These are phyloP conservation scores for Neoaliturus tenellus DNA, from an alignment of 2,888 invertebrate genomes.

Conservation along the genomic window DNA sequence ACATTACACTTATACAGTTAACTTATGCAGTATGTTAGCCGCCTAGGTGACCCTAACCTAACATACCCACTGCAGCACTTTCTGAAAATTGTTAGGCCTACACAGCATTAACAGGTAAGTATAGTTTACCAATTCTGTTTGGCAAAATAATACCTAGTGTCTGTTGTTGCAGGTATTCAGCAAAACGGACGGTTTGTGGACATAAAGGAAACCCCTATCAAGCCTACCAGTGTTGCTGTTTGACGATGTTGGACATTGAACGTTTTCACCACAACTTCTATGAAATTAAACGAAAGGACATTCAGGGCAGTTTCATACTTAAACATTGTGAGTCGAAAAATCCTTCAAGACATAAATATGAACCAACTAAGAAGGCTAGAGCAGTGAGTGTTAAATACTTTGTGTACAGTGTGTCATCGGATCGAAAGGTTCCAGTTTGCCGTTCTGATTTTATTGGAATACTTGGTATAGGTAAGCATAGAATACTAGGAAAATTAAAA, in stretches of 20 bases:
- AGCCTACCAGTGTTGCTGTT: not conserved
- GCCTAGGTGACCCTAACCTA: not conserved
- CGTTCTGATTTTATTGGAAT: not conserved
- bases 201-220: slow-evolving; percentile 2
- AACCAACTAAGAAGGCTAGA: slow-evolving; percentile 4
- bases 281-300: slow-evolving; percentile 30
- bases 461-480: slow-evolving; percentile 19
- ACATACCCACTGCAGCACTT: slow-evolving; percentile 26
- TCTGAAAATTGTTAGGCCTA: slow-evolving; percentile 21
- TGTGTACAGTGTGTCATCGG: not conserved
- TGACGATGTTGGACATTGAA: slow-evolving; percentile 1
- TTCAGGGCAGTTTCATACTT: slow-evolving; percentile 13
- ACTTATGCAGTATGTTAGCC: slow-evolving; percentile 5
- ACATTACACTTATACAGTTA: not conserved
- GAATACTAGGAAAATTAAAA: slow-evolving; percentile 12
- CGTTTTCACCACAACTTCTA: slow-evolving; percentile 6
- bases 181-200: not conserved
- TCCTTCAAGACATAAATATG: not conserved
- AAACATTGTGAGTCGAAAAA: not conserved
- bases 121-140: slow-evolving; percentile 1
- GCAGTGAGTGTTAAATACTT: slow-evolving; percentile 26
- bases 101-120: slow-evolving; percentile 2
- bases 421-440: slow-evolving; percentile 28
- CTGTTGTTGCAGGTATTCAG: slow-evolving; percentile 18
- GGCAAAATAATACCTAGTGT: not conserved